Evolutionary conservation across 2,113 vertebrate genomes (phyloP).

Genomic region (Acanthochromis polyacanthus): DNA sequence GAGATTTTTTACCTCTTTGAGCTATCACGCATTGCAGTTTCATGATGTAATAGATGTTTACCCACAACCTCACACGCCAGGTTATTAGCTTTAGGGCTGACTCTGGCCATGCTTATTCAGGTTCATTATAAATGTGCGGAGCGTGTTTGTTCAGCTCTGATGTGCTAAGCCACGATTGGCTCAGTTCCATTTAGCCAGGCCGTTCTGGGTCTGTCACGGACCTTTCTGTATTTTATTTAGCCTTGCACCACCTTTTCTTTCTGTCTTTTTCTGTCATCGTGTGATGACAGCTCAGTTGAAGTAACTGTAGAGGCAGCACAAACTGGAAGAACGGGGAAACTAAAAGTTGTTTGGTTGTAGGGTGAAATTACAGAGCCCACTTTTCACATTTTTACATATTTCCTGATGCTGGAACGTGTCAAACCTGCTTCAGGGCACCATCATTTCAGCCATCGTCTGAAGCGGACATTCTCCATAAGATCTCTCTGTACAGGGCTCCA

Average conservation of each 20-base stretch:
- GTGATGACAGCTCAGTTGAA: not conserved
- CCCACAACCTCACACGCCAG: not conserved
- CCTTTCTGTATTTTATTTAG: not conserved
- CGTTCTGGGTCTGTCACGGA: slow-evolving; percentile 8
- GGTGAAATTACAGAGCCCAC: not conserved
- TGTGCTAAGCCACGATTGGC: slow-evolving; percentile 14
- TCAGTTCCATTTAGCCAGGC: not conserved
- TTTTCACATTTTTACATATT: not conserved
- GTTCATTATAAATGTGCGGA: slow-evolving; percentile 28
- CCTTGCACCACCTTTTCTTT: not conserved
- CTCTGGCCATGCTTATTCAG: slow-evolving; percentile 21
- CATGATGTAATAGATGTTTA: slow-evolving; percentile 9
- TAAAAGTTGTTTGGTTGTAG: too few species aligned
- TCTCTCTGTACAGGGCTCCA: too few species aligned
- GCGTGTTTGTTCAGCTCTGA: slow-evolving; percentile 55
- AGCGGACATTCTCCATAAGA: not conserved
- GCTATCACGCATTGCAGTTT: slow-evolving; percentile 16
- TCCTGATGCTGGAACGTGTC: not conserved
- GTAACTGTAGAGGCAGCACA: not conserved
- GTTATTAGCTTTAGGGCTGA: slow-evolving; percentile 30
- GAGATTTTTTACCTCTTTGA: not conserved
- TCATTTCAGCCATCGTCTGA: not conserved
- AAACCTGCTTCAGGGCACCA: not conserved
- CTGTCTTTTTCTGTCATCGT: not conserved
- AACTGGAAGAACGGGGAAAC: not conserved